These are phyloP conservation scores for Lasius platythorax DNA, from an alignment of 2,888 invertebrate species.

Conservation along the genomic window DNA sequence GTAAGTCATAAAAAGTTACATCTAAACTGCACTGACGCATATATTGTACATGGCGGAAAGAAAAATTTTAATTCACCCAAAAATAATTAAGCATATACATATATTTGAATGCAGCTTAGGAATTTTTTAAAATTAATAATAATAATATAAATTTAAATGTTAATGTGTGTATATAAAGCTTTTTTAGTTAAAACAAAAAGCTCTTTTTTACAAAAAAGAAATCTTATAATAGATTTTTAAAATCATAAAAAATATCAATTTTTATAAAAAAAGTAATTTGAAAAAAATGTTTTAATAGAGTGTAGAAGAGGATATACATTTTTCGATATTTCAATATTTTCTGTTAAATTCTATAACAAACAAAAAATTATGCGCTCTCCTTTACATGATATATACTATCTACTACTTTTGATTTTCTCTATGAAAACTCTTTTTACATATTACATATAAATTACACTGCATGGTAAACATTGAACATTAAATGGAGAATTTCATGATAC, in stretches of 20 bases:
- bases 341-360: constrained; percentile 5
- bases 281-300: not conserved
- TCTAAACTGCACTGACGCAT: not conserved
- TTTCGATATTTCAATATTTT: constrained; percentile 1
- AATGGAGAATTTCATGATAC: constrained; percentile 14
- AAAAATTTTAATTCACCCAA: not conserved
- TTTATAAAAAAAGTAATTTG: not conserved
- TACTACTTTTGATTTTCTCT: constrained; percentile 43
- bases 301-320: not conserved
- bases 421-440: constrained; percentile 13
- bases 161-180: not conserved
- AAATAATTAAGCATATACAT: not conserved
- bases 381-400: not conserved
- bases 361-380: not conserved
- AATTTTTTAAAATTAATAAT: not conserved
- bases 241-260: not conserved
- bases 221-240: not conserved
- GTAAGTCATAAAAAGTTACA: not conserved
- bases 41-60: not conserved
- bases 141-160: not conserved
- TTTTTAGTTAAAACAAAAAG: not conserved
- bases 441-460: constrained; percentile 27
- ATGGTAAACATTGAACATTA: constrained; percentile 32
- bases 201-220: not conserved
- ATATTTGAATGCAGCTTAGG: not conserved